Percentiles rank a stretch among this genome's conserved stretches.
phyloP scores from a whole-genome alignment of 2,113 vertebrate genomes.

The rabbit (Oryctolagus cuniculus) region mOryCun1.1 NC_091432.1:191851001-191851500 shows the following conservation, averaged over 20 bases:
- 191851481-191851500: too few relatives aligned
- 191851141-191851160: not conserved
- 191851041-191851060: not conserved
- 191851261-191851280: not conserved
- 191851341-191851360: not conserved
- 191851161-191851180: not conserved
- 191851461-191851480: too few relatives aligned
- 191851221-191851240: not conserved
- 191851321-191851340: not conserved
- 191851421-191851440: not conserved
- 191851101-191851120: not conserved
- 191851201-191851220: not conserved
- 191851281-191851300: conserved; percentile 3
- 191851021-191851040: not conserved
- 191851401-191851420: not conserved
- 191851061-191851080: not conserved
- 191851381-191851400: not conserved
- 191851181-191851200: not conserved
- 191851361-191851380: not conserved
- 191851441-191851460: not conserved
- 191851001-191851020: not conserved
- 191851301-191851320: not conserved
- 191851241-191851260: not conserved
- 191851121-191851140: conserved; percentile 2
- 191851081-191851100: not conserved